These are phyloP conservation scores for Osmerus mordax DNA, from an alignment of 2,113 vertebrate genomes.

Conservation along the genomic window DNA sequence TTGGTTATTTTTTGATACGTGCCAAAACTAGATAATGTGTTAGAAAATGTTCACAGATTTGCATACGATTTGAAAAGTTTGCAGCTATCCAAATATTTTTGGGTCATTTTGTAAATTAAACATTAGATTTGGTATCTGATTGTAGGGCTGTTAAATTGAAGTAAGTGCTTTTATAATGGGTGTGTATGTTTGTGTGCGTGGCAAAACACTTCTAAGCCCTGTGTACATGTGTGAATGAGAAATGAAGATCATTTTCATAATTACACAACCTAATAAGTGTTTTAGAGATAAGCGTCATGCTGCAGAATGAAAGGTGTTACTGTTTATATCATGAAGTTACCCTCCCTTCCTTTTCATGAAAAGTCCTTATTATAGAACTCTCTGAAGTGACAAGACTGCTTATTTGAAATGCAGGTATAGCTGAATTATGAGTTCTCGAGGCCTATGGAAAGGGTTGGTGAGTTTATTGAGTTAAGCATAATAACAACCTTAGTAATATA, in stretches of 20 bases:
- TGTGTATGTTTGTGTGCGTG: background rate
- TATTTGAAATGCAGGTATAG: conserved; percentile 43
- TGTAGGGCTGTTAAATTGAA: conserved; percentile 36
- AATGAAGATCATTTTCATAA: conserved; percentile 42
- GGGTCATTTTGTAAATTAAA: conserved; percentile 31
- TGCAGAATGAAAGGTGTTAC: conserved; percentile 27
- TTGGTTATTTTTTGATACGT: no score
- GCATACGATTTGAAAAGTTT: background rate
- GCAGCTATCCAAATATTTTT: conserved; percentile 13
- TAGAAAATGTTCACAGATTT: background rate
- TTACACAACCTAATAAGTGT: conserved; percentile 41
- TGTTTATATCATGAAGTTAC: conserved; percentile 13
- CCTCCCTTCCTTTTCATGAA: conserved; percentile 25
- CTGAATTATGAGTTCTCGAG: conserved; percentile 43
- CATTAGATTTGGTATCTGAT: conserved; percentile 12
- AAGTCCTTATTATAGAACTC: conserved; percentile 53
- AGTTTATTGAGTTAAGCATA: conserved; percentile 55
- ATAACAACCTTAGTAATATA: conserved; percentile 37
- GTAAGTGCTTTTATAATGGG: conserved; percentile 22
- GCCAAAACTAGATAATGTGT: no score
- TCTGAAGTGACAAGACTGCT: conserved; percentile 17
- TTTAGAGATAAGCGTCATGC: conserved; percentile 23
- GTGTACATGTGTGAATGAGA: conserved; percentile 30
- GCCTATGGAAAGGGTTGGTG: conserved; percentile 39
- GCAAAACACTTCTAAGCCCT: conserved; percentile 20